Evolutionary conservation across 2,888 invertebrate species (phyloP), one percentile per base, ranked within the genome.

Genomic region (Diploptera punctata): DNA sequence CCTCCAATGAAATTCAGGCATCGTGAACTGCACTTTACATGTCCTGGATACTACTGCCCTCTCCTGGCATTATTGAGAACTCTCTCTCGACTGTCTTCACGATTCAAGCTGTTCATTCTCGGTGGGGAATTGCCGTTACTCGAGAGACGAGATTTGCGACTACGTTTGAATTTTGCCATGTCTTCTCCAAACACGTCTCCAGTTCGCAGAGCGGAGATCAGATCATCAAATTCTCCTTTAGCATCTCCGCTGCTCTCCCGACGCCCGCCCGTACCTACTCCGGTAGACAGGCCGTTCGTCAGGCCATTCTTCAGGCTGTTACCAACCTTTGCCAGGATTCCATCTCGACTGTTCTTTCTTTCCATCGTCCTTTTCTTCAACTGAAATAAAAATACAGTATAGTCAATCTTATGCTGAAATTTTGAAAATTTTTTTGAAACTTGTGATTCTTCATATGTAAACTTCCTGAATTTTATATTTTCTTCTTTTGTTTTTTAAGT

Each of bases 151-250:
- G 90, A 87, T 78, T 91, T 90, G 76, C 92, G 87, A 60, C 91
- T 92, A 70, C 93, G 84, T 78, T 93, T 93, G 80, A 97, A 94
- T 84, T 97, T 97, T 70, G 96, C 96, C 79, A 97, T 94, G 81
- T 97, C 97, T 80, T 97, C 97, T 0, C 97, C 96, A 80, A 97
- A 98, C 0, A 97, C 97, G 80, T 97, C 97, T 0, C 98, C 98
- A 0, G 98, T 97, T 73, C 97, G 85, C 68, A 98, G 83, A 0
- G 98, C 98, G 0, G 97, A 97, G 81, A 98, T 98, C 77, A 98
- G 87, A 83, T 98, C 98, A 80, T 98, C 98, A 83, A 98, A 98
- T 84, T 98, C 98, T 9, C 97, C 96, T 80, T 95, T 91, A 72
- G 87, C 90, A 79, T 86, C 88, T 16, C 84, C 76, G 73, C 49